phyloP scores from a whole-genome alignment of 2,888 invertebrate species.

The Rhyacophila evoluta region DNA sequence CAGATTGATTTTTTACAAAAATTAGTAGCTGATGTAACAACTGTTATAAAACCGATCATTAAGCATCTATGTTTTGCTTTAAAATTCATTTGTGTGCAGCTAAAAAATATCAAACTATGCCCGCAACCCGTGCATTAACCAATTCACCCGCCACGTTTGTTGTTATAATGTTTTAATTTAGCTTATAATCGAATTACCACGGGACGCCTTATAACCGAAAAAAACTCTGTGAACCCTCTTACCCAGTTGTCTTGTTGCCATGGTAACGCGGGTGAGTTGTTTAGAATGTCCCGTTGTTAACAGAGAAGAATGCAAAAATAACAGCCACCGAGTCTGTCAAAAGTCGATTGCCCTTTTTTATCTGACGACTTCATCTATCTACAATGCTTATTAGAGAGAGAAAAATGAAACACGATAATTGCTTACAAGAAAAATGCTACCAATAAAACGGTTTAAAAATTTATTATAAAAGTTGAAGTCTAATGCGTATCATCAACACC shows the following conservation, averaged over 20 bases:
- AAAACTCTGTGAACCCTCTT: not conserved
- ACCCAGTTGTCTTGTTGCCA: not conserved
- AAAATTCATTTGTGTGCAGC: too few relatives aligned
- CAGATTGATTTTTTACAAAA: too few relatives aligned
- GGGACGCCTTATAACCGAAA: not conserved
- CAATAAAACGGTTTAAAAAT: too few relatives aligned
- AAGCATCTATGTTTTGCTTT: too few relatives aligned
- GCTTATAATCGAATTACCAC: not conserved
- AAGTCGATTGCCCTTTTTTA: constrained; percentile 32
- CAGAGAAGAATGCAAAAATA: constrained; percentile 49
- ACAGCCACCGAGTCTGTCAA: constrained; percentile 36
- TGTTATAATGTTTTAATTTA: too few relatives aligned
- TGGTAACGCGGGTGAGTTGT: constrained; percentile 37
- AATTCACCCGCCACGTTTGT: too few relatives aligned
- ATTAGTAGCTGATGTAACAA: too few relatives aligned
- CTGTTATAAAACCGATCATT: too few relatives aligned
- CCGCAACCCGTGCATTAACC: too few relatives aligned
- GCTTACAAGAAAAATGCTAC: not conserved
- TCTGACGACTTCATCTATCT: constrained; percentile 49
- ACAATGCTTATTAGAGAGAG: constrained; percentile 35
- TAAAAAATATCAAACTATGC: too few relatives aligned
- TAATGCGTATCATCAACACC: too few relatives aligned
- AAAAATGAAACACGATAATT: constrained; percentile 1
- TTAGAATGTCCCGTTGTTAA: constrained; percentile 35
- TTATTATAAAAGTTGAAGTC: too few relatives aligned